phyloP scores from a whole-genome alignment of 2,888 invertebrate genomes.

The Mythimna vitellina region DNA sequence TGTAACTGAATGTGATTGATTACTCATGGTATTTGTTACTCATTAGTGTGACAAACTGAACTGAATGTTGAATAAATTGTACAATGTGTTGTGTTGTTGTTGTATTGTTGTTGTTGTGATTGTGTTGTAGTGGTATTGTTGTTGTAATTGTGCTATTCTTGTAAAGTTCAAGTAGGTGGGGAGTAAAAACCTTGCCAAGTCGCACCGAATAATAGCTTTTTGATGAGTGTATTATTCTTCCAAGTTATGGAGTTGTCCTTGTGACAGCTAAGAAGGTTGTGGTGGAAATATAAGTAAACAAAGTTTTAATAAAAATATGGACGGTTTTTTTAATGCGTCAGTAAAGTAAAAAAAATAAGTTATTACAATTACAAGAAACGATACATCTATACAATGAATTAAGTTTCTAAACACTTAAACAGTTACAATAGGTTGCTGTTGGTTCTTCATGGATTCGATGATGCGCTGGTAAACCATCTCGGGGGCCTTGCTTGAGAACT shows the following conservation, averaged over 20 bases:
- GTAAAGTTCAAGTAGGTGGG: neutral
- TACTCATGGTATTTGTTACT: too few relatives aligned
- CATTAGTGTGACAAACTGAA: too few relatives aligned
- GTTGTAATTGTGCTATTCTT: too few relatives aligned
- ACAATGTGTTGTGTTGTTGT: too few relatives aligned
- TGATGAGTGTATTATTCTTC: neutral
- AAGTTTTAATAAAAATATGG: slow-evolving; percentile 62
- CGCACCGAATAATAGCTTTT: neutral
- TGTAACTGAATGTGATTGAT: too few relatives aligned
- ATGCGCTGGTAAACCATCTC: slow-evolving; percentile 80
- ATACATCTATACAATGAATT: slow-evolving; percentile 62
- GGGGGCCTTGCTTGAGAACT: slow-evolving; percentile 81
- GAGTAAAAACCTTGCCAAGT: too few relatives aligned
- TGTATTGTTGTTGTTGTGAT: too few relatives aligned
- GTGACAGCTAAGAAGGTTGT: neutral
- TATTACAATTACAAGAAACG: slow-evolving; percentile 66
- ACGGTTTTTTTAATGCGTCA: slow-evolving; percentile 77
- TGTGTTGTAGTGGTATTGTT: too few relatives aligned
- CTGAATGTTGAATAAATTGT: too few relatives aligned
- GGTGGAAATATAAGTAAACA: slow-evolving; percentile 12
- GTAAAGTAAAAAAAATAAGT: slow-evolving; percentile 71
- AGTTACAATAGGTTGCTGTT: slow-evolving; percentile 55
- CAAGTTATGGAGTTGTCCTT: neutral
- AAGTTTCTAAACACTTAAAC: slow-evolving; percentile 58
- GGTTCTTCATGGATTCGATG: slow-evolving; percentile 72